Base-by-base conservation (phyloP, 2,888 invertebrate genomes). In the Parnassius smintheus region DNA sequence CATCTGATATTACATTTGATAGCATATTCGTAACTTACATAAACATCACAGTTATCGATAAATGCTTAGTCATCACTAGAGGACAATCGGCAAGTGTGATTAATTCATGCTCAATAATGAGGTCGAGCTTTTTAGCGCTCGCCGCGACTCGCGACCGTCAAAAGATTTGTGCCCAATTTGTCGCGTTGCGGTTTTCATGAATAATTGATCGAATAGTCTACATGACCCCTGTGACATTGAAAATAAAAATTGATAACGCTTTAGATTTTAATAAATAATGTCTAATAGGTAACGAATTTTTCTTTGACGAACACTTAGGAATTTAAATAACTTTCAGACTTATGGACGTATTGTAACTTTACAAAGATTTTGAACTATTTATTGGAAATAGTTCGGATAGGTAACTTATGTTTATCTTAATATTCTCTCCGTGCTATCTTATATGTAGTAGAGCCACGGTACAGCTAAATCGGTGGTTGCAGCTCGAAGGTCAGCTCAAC, bases 21-120 rank as follows among this genome's bases (percentile, higher is more conserved):
- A 48, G 2, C 13, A 48, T 59, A 50, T 54, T 46, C 51, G 44
- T 53, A 12, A 3, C 41, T 53, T 46, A 53, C 22, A 44, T 49
- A 55, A 55, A 60, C 25, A n/a, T 52, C n/a, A 56, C 55, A 11
- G 18, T 52, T 55, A 66, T 70, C 69, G 71, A 72, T 61, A 65
- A 53, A 22, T 9, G 42, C 52, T 22, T 49, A 48, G 56, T 57
- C 81, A 69, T 64, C 79, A 72, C 83, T 81, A 80, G 2, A 64
- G 56, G 66, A 71, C 76, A 80, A 77, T 83, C 81, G 82, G 82
- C 82, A 83, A 82, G 76, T 82, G 85, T 89, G 83, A 88, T 88
- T 90, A 89, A 89, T 91, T 89, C 84, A 90, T 86, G 81, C 77
- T 71, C 81, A 76, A 80, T 89, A 88, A 89, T 89, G 85, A 89